A percentile compares a stretch with the other conserved stretches of the same genome.
phyloP scores from a whole-genome alignment of 2,797 vertebrate genomes.

The Sitta carolinensis region DNA sequence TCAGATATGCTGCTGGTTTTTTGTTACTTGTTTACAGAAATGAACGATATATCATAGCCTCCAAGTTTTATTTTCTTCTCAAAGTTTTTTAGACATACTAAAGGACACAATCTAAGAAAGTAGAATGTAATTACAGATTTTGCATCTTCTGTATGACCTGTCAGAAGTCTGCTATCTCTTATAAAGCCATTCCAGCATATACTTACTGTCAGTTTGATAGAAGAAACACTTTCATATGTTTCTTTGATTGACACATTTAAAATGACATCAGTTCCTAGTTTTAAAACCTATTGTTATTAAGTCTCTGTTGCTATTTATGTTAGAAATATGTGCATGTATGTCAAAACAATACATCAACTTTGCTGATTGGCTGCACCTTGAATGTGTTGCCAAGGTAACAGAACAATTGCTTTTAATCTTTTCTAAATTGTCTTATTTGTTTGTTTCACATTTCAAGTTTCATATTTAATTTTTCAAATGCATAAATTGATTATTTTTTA shows the following conservation, averaged over 20 bases:
- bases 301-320: conserved; percentile 86
- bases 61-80: conserved; percentile 69
- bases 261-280: conserved; percentile 79
- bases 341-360: conserved; percentile 83
- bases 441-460: conserved; percentile 63
- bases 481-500: not conserved
- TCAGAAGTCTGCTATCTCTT: conserved; percentile 76
- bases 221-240: conserved; percentile 76
- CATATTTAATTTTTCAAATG: conserved; percentile 48
- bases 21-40: conserved; percentile 25
- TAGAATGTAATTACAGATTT: conserved; percentile 75
- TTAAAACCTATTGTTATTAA: conserved; percentile 83
- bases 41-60: conserved; percentile 31
- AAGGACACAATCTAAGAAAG: conserved; percentile 67
- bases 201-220: conserved; percentile 79
- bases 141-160: conserved; percentile 74
- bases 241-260: conserved; percentile 79
- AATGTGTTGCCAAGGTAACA: conserved; percentile 81
- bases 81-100: conserved; percentile 49
- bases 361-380: conserved; percentile 79
- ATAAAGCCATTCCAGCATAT: conserved; percentile 75
- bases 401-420: conserved; percentile 86
- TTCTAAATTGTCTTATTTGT: conserved; percentile 76
- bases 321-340: conserved; percentile 77
- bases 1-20: not conserved